Percentiles rank a stretch among this genome's conserved stretches.
Conservation (phyloP, 2,113 vertebrate species). For the Cynopterus brachyotis region DNA sequence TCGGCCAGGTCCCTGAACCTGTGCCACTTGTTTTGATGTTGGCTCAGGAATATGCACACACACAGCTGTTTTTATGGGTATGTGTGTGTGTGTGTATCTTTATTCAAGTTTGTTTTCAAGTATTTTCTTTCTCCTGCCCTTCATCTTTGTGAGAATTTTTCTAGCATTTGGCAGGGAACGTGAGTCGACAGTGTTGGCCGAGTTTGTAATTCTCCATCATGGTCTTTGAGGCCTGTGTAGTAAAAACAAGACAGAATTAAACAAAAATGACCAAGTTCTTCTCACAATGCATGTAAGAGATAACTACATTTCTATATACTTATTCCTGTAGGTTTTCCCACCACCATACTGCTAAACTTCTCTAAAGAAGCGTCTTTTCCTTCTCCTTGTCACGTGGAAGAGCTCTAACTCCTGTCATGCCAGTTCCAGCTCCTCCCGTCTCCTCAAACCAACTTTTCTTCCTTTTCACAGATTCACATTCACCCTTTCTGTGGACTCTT, state of each 20-base stretch:
- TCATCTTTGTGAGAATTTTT: neutral
- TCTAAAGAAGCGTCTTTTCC: neutral
- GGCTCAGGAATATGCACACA: neutral
- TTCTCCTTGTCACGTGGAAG: neutral
- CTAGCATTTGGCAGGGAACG: neutral
- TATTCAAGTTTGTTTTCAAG: neutral
- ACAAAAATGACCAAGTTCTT: neutral
- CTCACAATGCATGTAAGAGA: neutral
- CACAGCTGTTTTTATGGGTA: neutral
- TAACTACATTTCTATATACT: accelerated
- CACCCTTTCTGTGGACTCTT: neutral
- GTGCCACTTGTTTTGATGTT: neutral
- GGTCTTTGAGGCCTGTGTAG: neutral
- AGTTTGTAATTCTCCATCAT: neutral
- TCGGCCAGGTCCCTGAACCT: neutral
- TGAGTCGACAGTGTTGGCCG: neutral
- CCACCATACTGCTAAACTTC: too few relatives aligned
- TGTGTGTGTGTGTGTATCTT: neutral
- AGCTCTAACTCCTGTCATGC: neutral
- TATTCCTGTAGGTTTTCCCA: neutral
- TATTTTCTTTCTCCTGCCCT: neutral
- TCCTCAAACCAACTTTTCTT: neutral
- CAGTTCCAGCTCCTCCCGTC: neutral
- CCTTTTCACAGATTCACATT: neutral
- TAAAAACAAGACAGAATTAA: neutral